These are phyloP conservation scores for Henricia sp. DNA, from an alignment of 53 echinoderm and acorn worm genomes.

Conservation along the genomic window DNA sequence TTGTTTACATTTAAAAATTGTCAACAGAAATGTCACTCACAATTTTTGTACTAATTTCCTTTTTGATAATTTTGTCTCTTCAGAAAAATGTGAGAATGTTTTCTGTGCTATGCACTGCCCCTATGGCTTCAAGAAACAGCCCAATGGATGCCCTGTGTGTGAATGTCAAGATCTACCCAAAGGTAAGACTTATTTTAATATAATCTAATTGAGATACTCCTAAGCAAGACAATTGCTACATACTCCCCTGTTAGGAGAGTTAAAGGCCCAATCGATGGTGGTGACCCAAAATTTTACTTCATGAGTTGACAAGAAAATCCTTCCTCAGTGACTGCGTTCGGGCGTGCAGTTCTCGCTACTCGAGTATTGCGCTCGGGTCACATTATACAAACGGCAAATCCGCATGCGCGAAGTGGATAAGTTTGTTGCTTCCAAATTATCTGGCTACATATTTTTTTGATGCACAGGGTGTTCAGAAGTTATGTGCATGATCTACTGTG, in stretches of 20 bases:
- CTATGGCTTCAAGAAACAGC: constrained; percentile 6
- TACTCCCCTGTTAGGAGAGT: too few relatives aligned
- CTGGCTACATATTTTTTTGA: not conserved
- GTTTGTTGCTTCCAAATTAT: not conserved
- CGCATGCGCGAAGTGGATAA: too few relatives aligned
- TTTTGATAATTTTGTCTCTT: not conserved
- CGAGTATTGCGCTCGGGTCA: too few relatives aligned
- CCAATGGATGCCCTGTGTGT: not conserved
- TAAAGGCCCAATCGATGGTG: too few relatives aligned
- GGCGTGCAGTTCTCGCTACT: too few relatives aligned
- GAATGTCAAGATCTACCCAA: not conserved
- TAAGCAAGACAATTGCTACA: too few relatives aligned
- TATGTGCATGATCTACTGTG: constrained; percentile 57
- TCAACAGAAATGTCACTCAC: not conserved
- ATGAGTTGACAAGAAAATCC: too few relatives aligned
- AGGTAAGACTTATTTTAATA: not conserved
- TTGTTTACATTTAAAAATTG: not conserved
- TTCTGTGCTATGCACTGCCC: constrained; percentile 13
- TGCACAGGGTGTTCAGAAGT: constrained; percentile 37
- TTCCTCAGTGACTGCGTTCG: too few relatives aligned
- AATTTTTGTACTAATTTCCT: not conserved
- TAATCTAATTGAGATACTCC: too few relatives aligned
- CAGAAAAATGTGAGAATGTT: not conserved
- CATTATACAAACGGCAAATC: too few relatives aligned
- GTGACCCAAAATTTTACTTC: too few relatives aligned